Evolutionary conservation across 1,140 invertebrate genomes (phyloP).

Genomic region (Orussus abietinus): DNA sequence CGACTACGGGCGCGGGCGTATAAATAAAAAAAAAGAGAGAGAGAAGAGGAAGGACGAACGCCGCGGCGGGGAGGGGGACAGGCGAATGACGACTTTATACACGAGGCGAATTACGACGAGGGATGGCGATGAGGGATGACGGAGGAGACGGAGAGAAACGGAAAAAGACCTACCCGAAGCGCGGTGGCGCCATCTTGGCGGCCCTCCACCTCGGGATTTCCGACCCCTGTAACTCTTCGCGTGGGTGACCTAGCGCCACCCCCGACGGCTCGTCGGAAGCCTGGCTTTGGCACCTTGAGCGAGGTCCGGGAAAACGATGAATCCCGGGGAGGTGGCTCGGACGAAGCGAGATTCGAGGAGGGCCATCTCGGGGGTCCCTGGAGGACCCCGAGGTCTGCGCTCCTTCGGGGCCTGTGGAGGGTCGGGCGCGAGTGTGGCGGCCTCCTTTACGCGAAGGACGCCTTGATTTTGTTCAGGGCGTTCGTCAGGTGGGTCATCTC

Average conservation of each 20-base stretch:
- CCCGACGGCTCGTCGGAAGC: too few species aligned
- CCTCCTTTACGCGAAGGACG: conserved; percentile 52
- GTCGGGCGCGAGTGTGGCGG: too few species aligned
- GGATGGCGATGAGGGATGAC: conserved; percentile 18
- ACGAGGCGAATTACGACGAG: conserved; percentile 28
- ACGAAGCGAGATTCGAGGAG: not conserved
- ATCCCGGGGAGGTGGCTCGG: not conserved
- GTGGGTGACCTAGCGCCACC: too few species aligned
- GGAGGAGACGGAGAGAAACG: not conserved
- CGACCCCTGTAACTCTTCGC: not conserved
- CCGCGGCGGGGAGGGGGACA: too few species aligned
- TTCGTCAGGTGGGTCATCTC: conserved; percentile 81
- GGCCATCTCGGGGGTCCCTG: not conserved
- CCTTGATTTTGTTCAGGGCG: conserved; percentile 75
- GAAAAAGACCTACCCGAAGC: too few species aligned
- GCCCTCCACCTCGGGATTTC: not conserved
- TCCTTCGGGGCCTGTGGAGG: too few species aligned
- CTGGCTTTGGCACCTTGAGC: too few species aligned
- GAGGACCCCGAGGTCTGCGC: too few species aligned
- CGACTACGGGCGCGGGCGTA: too few species aligned
- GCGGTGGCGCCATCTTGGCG: too few species aligned
- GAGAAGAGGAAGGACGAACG: too few species aligned
- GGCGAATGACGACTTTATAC: conserved; percentile 34
- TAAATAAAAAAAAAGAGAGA: too few species aligned
- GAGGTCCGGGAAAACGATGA: not conserved